Conservation (phyloP, 2,113 vertebrate genomes). For the Prunella himalayana region DNA sequence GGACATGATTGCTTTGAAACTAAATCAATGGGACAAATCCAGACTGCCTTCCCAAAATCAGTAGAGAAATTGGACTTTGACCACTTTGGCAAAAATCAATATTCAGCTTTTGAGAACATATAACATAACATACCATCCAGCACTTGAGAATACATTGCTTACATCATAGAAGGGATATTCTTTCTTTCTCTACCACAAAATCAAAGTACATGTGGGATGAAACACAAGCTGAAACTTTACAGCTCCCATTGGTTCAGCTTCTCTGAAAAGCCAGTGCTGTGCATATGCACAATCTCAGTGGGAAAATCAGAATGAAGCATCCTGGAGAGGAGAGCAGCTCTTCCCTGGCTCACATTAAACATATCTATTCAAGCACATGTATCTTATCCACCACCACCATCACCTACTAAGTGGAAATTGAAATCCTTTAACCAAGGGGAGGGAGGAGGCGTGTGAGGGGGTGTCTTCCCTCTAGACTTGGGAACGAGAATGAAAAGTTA, state of each 20-base stretch:
- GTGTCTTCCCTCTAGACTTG: conserved; percentile 9
- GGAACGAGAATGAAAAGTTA: conserved; percentile 13
- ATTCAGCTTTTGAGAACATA: not conserved
- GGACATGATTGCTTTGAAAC: not conserved
- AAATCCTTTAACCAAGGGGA: not conserved
- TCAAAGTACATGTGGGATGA: not conserved
- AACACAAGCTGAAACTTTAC: not conserved
- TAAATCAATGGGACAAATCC: not conserved
- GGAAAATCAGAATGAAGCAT: not conserved
- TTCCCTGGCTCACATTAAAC: not conserved
- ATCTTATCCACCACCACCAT: not conserved
- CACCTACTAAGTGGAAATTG: not conserved
- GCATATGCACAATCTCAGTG: not conserved
- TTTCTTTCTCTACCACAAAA: not conserved
- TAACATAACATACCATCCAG: not conserved
- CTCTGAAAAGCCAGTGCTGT: not conserved
- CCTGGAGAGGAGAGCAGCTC: not conserved
- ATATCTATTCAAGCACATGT: not conserved
- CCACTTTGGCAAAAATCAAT: not conserved
- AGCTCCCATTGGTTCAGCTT: not conserved
- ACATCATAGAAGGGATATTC: not conserved
- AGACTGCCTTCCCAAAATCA: not conserved
- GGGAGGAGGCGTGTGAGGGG: not conserved
- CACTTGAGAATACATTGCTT: not conserved
- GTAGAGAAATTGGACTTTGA: not conserved